A percentile compares a stretch with the other conserved stretches of the same genome.
phyloP scores from a whole-genome alignment of 2,113 vertebrate species.

The Elephantulus edwardii region DNA sequence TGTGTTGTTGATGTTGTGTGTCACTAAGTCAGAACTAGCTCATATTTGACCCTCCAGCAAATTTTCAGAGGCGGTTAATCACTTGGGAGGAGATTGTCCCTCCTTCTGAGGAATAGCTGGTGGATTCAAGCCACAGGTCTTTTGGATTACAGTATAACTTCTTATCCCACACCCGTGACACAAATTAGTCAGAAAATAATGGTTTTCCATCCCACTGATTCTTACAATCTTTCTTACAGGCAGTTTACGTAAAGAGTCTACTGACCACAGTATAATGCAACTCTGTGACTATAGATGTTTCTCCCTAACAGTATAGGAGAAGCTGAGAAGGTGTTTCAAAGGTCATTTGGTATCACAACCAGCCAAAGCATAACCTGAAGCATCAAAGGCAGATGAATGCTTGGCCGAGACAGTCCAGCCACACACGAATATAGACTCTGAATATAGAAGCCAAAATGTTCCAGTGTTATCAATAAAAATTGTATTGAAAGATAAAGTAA shows the following conservation, averaged over 20 bases:
- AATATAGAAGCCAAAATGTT: slow-evolving; percentile 13
- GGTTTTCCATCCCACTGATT: neutral
- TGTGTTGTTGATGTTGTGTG: too few species aligned
- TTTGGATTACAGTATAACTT: neutral
- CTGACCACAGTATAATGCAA: neutral
- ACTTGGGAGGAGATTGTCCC: too few species aligned
- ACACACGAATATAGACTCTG: neutral
- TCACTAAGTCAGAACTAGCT: too few species aligned
- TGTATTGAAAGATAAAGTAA: neutral
- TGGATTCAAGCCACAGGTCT: too few species aligned
- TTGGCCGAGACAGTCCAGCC: slow-evolving; percentile 6
- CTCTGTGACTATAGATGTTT: neutral
- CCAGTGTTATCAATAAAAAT: neutral
- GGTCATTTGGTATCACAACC: slow-evolving; percentile 35
- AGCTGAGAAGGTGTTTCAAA: slow-evolving; percentile 42
- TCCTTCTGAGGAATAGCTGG: too few species aligned
- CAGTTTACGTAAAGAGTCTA: neutral
- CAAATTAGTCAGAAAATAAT: neutral
- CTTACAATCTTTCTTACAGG: neutral
- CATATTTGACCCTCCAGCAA: too few species aligned
- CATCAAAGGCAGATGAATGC: slow-evolving; percentile 40
- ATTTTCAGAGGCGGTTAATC: too few species aligned
- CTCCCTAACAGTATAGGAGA: slow-evolving; percentile 5
- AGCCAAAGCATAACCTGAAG: slow-evolving; percentile 60
- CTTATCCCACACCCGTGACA: neutral